Evolutionary conservation across 2,113 vertebrate species (phyloP).

Genomic region (Rhinopomastus cyanomelas): DNA sequence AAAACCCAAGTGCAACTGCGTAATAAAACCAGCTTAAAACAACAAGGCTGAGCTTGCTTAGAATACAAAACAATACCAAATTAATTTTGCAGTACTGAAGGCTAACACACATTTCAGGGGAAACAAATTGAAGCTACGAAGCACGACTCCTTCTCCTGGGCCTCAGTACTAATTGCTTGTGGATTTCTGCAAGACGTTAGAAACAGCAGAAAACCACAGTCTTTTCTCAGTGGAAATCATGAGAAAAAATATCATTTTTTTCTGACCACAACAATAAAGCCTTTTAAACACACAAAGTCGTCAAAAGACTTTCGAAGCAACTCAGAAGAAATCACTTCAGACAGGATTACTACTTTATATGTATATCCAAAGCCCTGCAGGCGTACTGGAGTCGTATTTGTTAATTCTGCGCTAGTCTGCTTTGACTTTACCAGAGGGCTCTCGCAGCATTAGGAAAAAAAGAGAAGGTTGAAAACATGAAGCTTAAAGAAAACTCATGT

Average conservation of each 20-base stretch:
- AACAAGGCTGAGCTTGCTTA: background rate
- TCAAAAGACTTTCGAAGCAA: conserved; percentile 49
- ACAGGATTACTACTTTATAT: conserved; percentile 48
- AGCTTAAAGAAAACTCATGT: conserved; percentile 1
- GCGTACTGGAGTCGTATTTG: background rate
- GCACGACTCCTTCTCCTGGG: conserved; percentile 32
- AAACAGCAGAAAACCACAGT: conserved; percentile 15
- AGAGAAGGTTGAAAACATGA: background rate
- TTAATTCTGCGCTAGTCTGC: conserved; percentile 40
- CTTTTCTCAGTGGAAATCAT: conserved; percentile 57
- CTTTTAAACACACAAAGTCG: conserved; percentile 45
- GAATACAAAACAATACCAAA: background rate
- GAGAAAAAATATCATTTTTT: conserved; percentile 30
- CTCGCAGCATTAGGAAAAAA: background rate
- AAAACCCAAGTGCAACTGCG: background rate
- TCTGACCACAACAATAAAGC: conserved; percentile 55
- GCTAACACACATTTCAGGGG: background rate
- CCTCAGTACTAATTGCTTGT: conserved; percentile 36
- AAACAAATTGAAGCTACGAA: background rate
- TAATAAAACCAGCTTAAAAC: background rate
- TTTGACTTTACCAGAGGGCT: conserved; percentile 32
- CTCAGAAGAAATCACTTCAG: conserved; percentile 56
- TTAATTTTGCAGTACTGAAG: conserved; percentile 11
- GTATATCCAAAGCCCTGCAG: conserved; percentile 52
- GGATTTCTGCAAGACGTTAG: conserved; percentile 18